Conservation (phyloP, 1,140 invertebrate species). For the Monomorium pharaonis region DNA sequence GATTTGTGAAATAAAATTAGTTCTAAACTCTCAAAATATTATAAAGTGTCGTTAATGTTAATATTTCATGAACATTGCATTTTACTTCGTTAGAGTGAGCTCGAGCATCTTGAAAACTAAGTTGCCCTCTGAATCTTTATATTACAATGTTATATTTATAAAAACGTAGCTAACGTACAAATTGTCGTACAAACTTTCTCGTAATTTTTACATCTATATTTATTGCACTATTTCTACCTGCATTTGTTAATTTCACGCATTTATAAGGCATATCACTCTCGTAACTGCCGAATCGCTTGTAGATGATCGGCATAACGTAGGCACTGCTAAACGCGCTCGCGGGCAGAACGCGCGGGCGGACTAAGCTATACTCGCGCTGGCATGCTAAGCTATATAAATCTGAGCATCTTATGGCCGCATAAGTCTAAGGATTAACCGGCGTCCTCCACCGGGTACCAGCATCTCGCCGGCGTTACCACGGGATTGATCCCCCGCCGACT, state of each 20-base stretch:
- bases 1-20: neutral
- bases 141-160: neutral
- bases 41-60: neutral
- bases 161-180: neutral
- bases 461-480: slow-evolving; percentile 13
- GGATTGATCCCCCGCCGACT: slow-evolving; percentile 58
- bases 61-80: no score
- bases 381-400: slow-evolving; percentile 84
- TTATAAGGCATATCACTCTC: neutral
- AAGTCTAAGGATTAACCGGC: slow-evolving; percentile 84
- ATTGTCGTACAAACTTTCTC: neutral
- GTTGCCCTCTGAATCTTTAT: no score
- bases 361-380: slow-evolving; percentile 23
- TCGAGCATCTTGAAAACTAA: no score
- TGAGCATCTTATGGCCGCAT: slow-evolving; percentile 82
- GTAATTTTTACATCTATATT: neutral
- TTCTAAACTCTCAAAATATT: neutral
- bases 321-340: neutral
- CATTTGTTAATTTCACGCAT: neutral
- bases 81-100: no score
- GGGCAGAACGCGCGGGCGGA: slow-evolving; percentile 14
- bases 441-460: slow-evolving; percentile 67
- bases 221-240: neutral
- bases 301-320: slow-evolving; percentile 24
- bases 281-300: neutral